Evolutionary conservation across 2,113 vertebrate genomes (phyloP).

Genomic region (Tichodroma muraria): DNA sequence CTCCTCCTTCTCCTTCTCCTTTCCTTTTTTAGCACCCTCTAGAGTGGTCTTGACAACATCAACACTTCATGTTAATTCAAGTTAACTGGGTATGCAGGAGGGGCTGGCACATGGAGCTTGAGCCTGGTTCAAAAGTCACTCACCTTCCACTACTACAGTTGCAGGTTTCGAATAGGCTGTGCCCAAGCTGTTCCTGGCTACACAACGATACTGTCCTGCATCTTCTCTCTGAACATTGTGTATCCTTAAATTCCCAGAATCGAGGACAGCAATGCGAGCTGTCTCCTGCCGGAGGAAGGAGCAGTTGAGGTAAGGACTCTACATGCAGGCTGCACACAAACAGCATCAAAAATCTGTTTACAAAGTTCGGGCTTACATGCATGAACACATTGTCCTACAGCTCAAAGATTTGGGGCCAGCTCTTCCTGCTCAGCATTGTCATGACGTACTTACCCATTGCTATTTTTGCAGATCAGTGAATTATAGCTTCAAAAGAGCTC

Average conservation of each 20-base stretch:
- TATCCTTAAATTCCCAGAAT: conserved; percentile 91
- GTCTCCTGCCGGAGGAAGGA: conserved; percentile 73
- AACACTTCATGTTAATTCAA: not conserved
- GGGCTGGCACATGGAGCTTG: not conserved
- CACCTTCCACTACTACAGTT: conserved; percentile 89
- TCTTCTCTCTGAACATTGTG: conserved; percentile 92
- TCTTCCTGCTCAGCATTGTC: not conserved
- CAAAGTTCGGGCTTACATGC: not conserved
- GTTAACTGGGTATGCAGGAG: fast-evolving
- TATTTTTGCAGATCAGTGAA: not conserved
- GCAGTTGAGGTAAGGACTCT: not conserved
- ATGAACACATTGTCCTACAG: not conserved
- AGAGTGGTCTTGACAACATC: not conserved
- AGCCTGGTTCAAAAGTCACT: not conserved
- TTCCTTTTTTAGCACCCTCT: not conserved
- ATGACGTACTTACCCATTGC: not conserved
- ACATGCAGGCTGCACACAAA: not conserved
- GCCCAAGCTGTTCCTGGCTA: conserved; percentile 95
- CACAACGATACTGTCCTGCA: conserved; percentile 90
- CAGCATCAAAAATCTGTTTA: not conserved
- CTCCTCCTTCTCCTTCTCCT: too few species aligned
- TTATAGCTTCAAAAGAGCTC: not conserved
- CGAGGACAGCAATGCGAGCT: conserved; percentile 84
- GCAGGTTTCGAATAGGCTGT: conserved; percentile 87
- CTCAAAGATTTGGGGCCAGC: not conserved